Evolutionary conservation across 2,113 vertebrate genomes (phyloP).

Genomic region (Charadrius vociferus): DNA sequence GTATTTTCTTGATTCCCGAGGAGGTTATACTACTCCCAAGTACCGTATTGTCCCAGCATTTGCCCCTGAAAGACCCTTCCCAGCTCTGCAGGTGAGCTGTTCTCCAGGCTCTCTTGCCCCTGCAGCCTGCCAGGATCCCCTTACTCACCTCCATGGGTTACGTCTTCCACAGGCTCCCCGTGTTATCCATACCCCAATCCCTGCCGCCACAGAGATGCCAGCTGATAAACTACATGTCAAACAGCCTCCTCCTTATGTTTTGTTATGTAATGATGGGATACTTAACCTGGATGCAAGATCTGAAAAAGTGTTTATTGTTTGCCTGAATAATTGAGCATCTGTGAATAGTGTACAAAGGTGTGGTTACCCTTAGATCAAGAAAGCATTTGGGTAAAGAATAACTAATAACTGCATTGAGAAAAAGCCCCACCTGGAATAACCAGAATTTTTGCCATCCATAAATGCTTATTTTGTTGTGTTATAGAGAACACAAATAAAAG

Average conservation of each 20-base stretch:
- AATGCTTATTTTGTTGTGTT: background rate
- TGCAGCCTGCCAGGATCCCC: background rate
- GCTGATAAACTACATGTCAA: background rate
- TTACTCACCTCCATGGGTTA: rapidly evolving
- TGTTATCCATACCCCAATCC: background rate
- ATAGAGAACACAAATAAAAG: background rate
- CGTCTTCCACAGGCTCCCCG: background rate
- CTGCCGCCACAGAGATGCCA: background rate
- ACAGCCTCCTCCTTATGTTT: background rate
- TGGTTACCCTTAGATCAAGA: background rate
- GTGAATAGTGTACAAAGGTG: background rate
- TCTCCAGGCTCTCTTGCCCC: background rate
- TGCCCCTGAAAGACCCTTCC: background rate
- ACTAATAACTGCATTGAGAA: background rate
- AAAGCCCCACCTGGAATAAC: background rate
- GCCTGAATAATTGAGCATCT: background rate
- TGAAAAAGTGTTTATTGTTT: background rate
- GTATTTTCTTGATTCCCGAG: background rate
- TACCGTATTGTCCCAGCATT: background rate
- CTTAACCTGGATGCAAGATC: background rate
- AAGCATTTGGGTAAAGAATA: background rate
- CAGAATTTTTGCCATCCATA: background rate
- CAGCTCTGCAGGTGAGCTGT: background rate
- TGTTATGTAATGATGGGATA: background rate
- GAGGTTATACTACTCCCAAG: background rate